phyloP scores from a whole-genome alignment of 1,140 invertebrate genomes.

The Brachystomella parvula region DNA sequence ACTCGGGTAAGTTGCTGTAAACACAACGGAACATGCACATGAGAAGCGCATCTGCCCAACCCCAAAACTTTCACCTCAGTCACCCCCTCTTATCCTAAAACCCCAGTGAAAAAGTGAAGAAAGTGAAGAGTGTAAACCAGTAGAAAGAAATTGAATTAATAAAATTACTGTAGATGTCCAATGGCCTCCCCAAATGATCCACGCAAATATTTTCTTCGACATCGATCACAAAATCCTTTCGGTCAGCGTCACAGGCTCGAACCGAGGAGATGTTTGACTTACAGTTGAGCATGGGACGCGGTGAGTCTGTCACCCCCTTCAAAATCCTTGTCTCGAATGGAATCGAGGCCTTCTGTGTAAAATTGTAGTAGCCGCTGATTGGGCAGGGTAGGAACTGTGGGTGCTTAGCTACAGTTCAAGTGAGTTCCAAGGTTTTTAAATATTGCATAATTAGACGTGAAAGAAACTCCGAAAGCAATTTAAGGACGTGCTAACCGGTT shows the following conservation, averaged over 20 bases:
- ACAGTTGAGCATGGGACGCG: conserved; percentile 49
- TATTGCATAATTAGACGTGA: not conserved
- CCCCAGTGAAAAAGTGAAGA: too few species aligned
- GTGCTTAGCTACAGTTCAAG: conserved; percentile 45
- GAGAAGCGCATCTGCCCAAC: too few species aligned
- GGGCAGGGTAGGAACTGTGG: conserved; percentile 51
- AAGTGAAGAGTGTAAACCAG: too few species aligned
- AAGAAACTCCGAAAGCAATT: too few species aligned
- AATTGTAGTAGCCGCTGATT: conserved; percentile 49
- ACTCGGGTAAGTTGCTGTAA: too few species aligned
- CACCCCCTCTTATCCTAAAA: too few species aligned
- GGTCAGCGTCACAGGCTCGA: conserved; percentile 47
- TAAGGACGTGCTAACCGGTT: too few species aligned
- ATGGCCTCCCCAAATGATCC: conserved; percentile 50
- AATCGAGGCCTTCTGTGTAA: conserved; percentile 45
- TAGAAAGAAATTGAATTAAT: conserved; percentile 5
- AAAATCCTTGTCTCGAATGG: conserved; percentile 49
- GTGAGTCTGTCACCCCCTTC: conserved; percentile 51
- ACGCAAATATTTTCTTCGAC: conserved; percentile 52
- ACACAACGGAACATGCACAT: too few species aligned
- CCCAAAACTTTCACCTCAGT: too few species aligned
- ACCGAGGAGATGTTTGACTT: conserved; percentile 49
- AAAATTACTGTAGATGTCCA: conserved; percentile 47
- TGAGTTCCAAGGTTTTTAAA: not conserved
- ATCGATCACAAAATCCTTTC: conserved; percentile 50